Conservation (phyloP, 1,140 invertebrate genomes). For the Lordiphosa stackelbergi region DNA sequence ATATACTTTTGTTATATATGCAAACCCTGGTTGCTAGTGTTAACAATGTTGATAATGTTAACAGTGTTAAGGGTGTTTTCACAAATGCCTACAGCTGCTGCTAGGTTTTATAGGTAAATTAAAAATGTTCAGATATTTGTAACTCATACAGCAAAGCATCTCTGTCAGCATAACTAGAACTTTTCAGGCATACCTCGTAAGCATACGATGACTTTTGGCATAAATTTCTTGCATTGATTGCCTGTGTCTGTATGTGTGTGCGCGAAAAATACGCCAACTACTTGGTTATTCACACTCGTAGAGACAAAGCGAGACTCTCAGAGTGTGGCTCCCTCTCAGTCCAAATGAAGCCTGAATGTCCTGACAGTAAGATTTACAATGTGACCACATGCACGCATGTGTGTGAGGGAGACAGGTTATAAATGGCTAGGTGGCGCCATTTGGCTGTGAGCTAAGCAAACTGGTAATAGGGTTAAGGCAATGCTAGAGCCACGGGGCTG, state of each 20-base stretch:
- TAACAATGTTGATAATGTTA: too few relatives aligned
- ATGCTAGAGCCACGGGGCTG: slow-evolving; percentile 15
- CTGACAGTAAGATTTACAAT: slow-evolving; percentile 73
- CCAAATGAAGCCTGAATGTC: slow-evolving; percentile 54
- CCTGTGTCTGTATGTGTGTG: slow-evolving; percentile 6
- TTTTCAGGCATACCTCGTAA: background rate
- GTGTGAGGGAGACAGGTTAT: slow-evolving; percentile 31
- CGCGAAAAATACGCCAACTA: slow-evolving; percentile 52
- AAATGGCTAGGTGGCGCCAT: slow-evolving; percentile 71
- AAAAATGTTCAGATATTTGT: too few relatives aligned
- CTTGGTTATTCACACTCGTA: slow-evolving; percentile 41
- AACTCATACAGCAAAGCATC: too few relatives aligned
- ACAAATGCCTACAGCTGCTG: too few relatives aligned
- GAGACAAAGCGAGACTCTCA: slow-evolving; percentile 13
- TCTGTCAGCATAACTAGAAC: too few relatives aligned
- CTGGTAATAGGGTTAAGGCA: slow-evolving; percentile 54
- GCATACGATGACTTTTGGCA: slow-evolving; percentile 52
- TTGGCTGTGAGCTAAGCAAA: slow-evolving; percentile 58
- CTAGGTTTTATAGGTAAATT: too few relatives aligned
- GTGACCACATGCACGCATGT: slow-evolving; percentile 50
- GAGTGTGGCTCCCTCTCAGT: slow-evolving; percentile 5
- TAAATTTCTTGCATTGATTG: slow-evolving; percentile 66
- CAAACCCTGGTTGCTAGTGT: too few relatives aligned
- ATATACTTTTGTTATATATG: too few relatives aligned
- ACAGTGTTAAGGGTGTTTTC: too few relatives aligned